These are phyloP conservation scores for Schizopygopsis pylzovi DNA, from an alignment of 2,797 vertebrate species.

Conservation along the genomic window DNA sequence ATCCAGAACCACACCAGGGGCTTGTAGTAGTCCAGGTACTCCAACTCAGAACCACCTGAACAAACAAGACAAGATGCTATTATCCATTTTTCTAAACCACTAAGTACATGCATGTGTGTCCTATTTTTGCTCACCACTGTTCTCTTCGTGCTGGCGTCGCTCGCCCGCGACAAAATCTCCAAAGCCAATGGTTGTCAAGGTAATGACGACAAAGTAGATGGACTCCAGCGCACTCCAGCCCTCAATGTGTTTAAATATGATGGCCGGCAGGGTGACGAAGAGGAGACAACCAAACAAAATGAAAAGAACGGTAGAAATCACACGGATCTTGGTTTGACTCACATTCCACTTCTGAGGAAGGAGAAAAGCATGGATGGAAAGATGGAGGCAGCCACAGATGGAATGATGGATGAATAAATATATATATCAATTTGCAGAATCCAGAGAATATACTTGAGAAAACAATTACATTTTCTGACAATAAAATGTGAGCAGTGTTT, in stretches of 20 bases:
- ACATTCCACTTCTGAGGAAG: conserved; percentile 92
- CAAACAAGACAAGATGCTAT: background rate
- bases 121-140: conserved; percentile 21
- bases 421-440: background rate
- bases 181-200: conserved; percentile 97
- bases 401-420: background rate
- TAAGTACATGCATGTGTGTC: background rate
- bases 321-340: conserved; percentile 97
- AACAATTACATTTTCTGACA: background rate
- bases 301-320: conserved; percentile 97
- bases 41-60: conserved; percentile 88
- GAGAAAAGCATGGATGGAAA: conserved; percentile 42
- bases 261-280: conserved; percentile 93
- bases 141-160: conserved; percentile 48
- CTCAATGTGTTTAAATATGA: conserved; percentile 98
- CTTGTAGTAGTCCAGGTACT: conserved; percentile 94
- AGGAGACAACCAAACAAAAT: conserved; percentile 95
- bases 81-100: background rate
- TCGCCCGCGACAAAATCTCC: conserved; percentile 92
- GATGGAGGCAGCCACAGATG: background rate
- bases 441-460: background rate
- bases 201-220: conserved; percentile 99
- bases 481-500: background rate
- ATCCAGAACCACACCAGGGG: conserved; percentile 99
- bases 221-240: conserved; percentile 95